These are phyloP conservation scores for Shinisaurus crocodilurus DNA, from an alignment of 2,113 vertebrate genomes.

Conservation along the genomic window DNA sequence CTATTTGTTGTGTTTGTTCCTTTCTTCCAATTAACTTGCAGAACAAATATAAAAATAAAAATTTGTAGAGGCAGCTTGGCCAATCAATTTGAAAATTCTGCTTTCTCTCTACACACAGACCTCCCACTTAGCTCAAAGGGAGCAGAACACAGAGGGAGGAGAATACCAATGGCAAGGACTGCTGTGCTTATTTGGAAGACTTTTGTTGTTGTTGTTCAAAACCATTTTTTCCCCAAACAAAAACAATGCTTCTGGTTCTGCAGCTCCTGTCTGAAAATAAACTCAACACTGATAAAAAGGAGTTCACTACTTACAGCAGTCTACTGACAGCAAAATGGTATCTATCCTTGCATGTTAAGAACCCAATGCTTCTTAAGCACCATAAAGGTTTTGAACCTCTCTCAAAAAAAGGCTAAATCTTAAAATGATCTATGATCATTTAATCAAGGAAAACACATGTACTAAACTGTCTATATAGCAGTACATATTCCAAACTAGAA, in stretches of 20 bases:
- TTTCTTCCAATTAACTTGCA: constrained; percentile 10
- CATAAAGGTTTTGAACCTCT: not conserved
- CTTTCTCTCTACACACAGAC: not conserved
- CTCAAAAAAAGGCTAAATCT: not conserved
- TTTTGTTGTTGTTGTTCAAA: constrained; percentile 1
- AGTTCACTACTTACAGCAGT: constrained; percentile 17
- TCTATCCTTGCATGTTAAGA: not conserved
- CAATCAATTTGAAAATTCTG: not conserved
- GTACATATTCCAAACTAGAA: constrained; percentile 8
- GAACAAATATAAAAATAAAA: not conserved
- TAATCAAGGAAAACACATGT: constrained; percentile 34
- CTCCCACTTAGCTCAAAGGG: constrained; percentile 41
- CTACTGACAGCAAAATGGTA: not conserved
- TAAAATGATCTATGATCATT: not conserved
- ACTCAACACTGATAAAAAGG: not conserved
- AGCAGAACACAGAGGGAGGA: not conserved
- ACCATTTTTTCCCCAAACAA: constrained; percentile 13
- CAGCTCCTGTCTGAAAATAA: constrained; percentile 26
- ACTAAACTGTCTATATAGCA: constrained; percentile 14
- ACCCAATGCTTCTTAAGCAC: not conserved
- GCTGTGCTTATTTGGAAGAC: fast-evolving
- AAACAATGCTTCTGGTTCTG: not conserved
- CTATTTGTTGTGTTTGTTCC: constrained; percentile 17
- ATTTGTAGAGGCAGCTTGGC: not conserved
- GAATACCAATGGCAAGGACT: not conserved